These are phyloP conservation scores for Apteryx mantelli DNA, from an alignment of 2,113 vertebrate genomes.

Conservation along the genomic window DNA sequence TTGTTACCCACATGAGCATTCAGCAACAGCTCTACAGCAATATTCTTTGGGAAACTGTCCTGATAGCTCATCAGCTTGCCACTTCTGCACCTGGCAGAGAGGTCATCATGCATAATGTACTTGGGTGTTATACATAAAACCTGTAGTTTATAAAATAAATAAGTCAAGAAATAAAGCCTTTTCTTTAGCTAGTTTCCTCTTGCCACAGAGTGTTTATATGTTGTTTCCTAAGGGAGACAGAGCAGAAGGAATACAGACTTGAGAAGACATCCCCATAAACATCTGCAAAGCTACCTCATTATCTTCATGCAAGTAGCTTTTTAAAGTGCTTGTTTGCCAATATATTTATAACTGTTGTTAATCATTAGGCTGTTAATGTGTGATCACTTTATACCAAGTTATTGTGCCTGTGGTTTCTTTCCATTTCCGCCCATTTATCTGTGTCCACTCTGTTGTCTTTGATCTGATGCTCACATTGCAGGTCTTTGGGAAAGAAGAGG, in stretches of 20 bases:
- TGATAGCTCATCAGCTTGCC: conserved; percentile 7
- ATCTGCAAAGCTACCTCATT: background rate
- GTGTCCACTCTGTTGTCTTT: background rate
- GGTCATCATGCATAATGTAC: background rate
- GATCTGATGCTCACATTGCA: background rate
- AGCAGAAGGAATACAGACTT: background rate
- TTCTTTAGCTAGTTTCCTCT: background rate
- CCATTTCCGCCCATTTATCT: background rate
- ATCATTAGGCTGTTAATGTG: background rate
- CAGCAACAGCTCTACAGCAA: background rate
- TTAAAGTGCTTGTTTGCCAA: background rate
- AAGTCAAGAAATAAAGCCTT: background rate
- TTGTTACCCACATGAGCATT: background rate
- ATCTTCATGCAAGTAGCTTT: background rate
- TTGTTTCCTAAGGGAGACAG: background rate
- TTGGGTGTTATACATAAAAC: background rate
- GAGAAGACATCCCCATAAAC: background rate
- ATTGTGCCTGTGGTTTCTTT: background rate
- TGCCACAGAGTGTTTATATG: background rate
- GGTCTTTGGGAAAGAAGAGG: background rate
- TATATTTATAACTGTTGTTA: background rate
- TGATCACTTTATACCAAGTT: background rate
- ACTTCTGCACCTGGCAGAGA: background rate
- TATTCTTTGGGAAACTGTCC: background rate
- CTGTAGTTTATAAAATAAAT: background rate